These are phyloP conservation scores for Salpingus planirostris DNA, from an alignment of 2,888 invertebrate species.

Conservation along the genomic window DNA sequence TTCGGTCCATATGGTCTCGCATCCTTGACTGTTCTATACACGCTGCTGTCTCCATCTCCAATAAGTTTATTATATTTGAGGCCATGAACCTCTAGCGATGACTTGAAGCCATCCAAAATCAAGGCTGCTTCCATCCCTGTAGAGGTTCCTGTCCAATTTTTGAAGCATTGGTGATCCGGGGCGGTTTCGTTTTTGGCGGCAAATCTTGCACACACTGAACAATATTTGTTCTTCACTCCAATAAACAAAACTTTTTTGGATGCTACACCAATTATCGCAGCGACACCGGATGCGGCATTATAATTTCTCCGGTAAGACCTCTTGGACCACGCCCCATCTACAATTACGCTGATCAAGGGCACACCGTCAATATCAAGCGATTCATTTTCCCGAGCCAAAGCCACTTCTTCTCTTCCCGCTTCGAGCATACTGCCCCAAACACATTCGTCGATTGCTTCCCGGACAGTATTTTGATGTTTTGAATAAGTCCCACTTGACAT, in stretches of 20 bases:
- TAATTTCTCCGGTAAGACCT: constrained; percentile 13
- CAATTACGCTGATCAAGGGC: constrained; percentile 16
- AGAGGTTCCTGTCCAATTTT: constrained; percentile 14
- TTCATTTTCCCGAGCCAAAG: constrained; percentile 12
- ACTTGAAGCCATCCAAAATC: constrained; percentile 12
- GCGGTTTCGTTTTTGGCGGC: constrained; percentile 3
- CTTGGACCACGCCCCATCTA: constrained; percentile 20
- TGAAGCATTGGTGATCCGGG: constrained; percentile 11
- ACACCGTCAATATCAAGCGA: constrained; percentile 13
- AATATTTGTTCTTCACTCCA: constrained; percentile 15
- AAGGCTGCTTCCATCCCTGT: constrained; percentile 15
- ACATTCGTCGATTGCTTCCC: constrained; percentile 3
- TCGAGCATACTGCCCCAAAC: constrained; percentile 4
- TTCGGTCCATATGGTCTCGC: constrained; percentile 7
- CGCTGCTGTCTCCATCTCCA: constrained; percentile 12
- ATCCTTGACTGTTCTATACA: constrained; percentile 9
- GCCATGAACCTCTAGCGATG: constrained; percentile 8
- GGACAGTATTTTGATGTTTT: background rate
- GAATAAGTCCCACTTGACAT: background rate
- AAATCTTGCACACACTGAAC: constrained; percentile 2
- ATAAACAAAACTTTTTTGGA: constrained; percentile 13
- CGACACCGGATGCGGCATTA: constrained; percentile 7
- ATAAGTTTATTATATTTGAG: constrained; percentile 7
- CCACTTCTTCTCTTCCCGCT: constrained; percentile 3
- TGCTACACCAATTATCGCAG: constrained; percentile 7